Percentiles rank a stretch among this genome's conserved stretches.
phyloP scores from a whole-genome alignment of 1,140 invertebrate species.

The Bursaphelenchus mucronatus region DNA sequence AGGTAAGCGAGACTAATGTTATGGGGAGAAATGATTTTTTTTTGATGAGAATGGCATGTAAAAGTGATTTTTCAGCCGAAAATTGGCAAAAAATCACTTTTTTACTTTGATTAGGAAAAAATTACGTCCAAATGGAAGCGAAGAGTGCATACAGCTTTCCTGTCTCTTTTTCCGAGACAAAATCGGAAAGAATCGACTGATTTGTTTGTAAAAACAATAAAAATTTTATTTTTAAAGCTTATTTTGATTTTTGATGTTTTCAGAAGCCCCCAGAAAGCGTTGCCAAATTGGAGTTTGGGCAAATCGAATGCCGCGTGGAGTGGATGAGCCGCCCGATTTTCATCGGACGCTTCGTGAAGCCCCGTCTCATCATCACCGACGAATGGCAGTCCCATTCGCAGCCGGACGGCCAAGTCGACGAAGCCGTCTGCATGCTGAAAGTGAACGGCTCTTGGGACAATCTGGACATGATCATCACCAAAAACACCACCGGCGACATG shows the following conservation, averaged over 20 bases:
- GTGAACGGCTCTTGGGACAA: slow-evolving; percentile 45
- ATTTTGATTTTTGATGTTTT: slow-evolving; percentile 9
- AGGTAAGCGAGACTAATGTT: slow-evolving; percentile 30
- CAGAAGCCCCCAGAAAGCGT: slow-evolving; percentile 49
- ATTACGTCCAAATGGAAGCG: too few relatives aligned
- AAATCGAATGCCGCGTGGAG: slow-evolving; percentile 46
- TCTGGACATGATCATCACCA: slow-evolving; percentile 55
- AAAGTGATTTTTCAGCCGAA: too few relatives aligned
- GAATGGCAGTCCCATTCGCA: slow-evolving; percentile 34
- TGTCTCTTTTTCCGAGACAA: too few relatives aligned
- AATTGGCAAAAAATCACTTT: background rate
- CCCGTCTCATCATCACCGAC: slow-evolving; percentile 40
- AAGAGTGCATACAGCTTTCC: too few relatives aligned
- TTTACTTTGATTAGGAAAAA: too few relatives aligned
- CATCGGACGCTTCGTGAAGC: slow-evolving; percentile 43
- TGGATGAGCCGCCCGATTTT: slow-evolving; percentile 55
- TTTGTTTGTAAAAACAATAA: too few relatives aligned
- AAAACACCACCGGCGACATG: slow-evolving; percentile 48
- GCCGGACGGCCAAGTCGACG: slow-evolving; percentile 28
- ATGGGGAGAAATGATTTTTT: too few relatives aligned
- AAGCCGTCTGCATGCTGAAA: slow-evolving; percentile 43
- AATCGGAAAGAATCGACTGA: too few relatives aligned
- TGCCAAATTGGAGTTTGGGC: slow-evolving; percentile 36
- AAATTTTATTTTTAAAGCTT: too few relatives aligned
- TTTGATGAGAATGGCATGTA: too few relatives aligned